Evolutionary conservation across 2,113 vertebrate genomes (phyloP).

Genomic region (Fregetta grallaria): DNA sequence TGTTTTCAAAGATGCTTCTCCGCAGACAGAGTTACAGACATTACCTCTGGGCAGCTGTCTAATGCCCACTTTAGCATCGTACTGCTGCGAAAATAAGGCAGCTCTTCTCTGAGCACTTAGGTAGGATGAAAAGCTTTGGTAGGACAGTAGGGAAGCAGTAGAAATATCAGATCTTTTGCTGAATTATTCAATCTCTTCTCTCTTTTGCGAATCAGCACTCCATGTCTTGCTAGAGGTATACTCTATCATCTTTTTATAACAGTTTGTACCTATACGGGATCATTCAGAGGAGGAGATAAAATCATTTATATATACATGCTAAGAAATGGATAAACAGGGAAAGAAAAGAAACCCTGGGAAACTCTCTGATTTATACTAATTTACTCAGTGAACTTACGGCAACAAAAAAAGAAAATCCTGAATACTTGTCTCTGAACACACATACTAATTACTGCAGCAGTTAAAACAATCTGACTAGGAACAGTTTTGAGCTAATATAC

Average conservation of each 20-base stretch:
- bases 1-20: not conserved
- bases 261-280: not conserved
- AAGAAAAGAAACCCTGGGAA: not conserved
- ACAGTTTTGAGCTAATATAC: not conserved
- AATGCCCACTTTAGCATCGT: not conserved
- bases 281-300: not conserved
- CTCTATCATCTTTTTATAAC: not conserved
- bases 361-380: not conserved
- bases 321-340: not conserved
- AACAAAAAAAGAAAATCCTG: not conserved
- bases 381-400: not conserved
- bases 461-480: not conserved
- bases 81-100: not conserved
- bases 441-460: not conserved
- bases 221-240: not conserved
- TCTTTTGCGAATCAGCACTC: not conserved
- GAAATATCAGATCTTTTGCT: not conserved
- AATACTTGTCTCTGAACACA: not conserved
- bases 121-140: not conserved
- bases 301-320: not conserved
- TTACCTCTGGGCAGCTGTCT: not conserved
- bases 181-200: not conserved
- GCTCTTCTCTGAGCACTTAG: not conserved
- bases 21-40: not conserved
- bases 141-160: not conserved